A percentile compares a stretch with the other conserved stretches of the same genome.
phyloP scores from a whole-genome alignment of 2,797 vertebrate genomes.

The Danio kyathit region DNA sequence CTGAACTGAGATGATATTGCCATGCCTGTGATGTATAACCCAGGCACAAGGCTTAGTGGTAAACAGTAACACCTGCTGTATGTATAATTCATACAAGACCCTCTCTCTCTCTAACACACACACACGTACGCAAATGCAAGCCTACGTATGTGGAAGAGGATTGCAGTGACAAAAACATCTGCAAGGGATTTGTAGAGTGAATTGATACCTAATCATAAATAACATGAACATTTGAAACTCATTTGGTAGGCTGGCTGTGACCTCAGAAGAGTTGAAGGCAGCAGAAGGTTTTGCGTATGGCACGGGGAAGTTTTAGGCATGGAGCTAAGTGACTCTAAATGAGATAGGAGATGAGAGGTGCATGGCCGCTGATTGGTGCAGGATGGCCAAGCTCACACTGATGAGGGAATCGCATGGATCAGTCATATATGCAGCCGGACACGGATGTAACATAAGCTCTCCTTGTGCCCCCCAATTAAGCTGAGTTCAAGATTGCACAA shows the following conservation, averaged over 20 bases:
- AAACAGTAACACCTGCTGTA: constrained; percentile 80
- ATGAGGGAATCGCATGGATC: constrained; percentile 23
- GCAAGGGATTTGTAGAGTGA: constrained; percentile 78
- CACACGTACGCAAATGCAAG: constrained; percentile 30
- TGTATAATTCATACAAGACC: constrained; percentile 64
- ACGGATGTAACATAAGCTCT: constrained; percentile 12
- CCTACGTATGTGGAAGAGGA: constrained; percentile 49
- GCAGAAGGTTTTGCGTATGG: constrained; percentile 20
- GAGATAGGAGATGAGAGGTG: constrained; percentile 77
- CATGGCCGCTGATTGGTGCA: constrained; percentile 80
- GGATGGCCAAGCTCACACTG: constrained; percentile 63
- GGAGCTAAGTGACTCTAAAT: constrained; percentile 76
- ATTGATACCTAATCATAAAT: constrained; percentile 85
- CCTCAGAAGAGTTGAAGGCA: constrained; percentile 50
- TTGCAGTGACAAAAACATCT: constrained; percentile 59
- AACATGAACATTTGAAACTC: constrained; percentile 83
- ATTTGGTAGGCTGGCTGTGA: constrained; percentile 76
- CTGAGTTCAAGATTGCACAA: constrained; percentile 28
- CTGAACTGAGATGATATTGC: constrained; percentile 44
- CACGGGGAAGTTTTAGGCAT: constrained; percentile 47
- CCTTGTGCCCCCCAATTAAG: constrained; percentile 22
- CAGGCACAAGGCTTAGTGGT: constrained; percentile 63
- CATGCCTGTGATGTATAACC: constrained; percentile 42
- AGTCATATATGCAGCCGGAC: not conserved
- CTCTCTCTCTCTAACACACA: constrained; percentile 48